phyloP scores from a whole-genome alignment of 2,888 invertebrate species.

The Malthinus flaveolus region DNA sequence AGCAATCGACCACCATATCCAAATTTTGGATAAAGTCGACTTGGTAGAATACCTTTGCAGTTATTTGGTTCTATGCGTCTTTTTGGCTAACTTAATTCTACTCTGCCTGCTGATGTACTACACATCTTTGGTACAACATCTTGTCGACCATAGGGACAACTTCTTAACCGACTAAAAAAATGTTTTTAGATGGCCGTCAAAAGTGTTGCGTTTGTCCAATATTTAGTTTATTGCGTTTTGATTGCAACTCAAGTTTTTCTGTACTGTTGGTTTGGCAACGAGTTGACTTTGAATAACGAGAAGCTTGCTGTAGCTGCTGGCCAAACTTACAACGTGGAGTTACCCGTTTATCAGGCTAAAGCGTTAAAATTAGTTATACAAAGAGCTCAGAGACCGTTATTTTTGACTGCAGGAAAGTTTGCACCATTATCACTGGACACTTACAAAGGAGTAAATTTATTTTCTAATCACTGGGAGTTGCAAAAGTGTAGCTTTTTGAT shows the following conservation, averaged over 20 bases:
- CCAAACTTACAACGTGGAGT: conserved; percentile 28
- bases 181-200: conserved; percentile 26
- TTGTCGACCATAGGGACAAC: too few species aligned
- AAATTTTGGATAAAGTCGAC: conserved; percentile 24
- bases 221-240: conserved; percentile 31
- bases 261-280: conserved; percentile 39
- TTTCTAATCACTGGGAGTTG: neutral
- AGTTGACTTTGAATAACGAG: conserved; percentile 31
- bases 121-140: neutral
- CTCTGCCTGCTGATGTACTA: conserved; percentile 9
- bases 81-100: conserved; percentile 10
- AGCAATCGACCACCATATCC: conserved; percentile 32
- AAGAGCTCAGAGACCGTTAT: conserved; percentile 32
- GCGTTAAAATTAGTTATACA: conserved; percentile 32
- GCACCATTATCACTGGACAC: conserved; percentile 30
- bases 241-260: conserved; percentile 34
- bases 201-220: conserved; percentile 31
- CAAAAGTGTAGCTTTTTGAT: neutral
- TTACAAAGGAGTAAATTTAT: conserved; percentile 23
- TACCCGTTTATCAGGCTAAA: conserved; percentile 21
- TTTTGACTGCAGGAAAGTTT: conserved; percentile 37
- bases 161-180: neutral
- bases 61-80: conserved; percentile 12
- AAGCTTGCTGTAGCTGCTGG: conserved; percentile 29
- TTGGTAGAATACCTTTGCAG: conserved; percentile 31